phyloP scores from a whole-genome alignment of 2,113 vertebrate genomes.

The Lophochroa leadbeateri region DNA sequence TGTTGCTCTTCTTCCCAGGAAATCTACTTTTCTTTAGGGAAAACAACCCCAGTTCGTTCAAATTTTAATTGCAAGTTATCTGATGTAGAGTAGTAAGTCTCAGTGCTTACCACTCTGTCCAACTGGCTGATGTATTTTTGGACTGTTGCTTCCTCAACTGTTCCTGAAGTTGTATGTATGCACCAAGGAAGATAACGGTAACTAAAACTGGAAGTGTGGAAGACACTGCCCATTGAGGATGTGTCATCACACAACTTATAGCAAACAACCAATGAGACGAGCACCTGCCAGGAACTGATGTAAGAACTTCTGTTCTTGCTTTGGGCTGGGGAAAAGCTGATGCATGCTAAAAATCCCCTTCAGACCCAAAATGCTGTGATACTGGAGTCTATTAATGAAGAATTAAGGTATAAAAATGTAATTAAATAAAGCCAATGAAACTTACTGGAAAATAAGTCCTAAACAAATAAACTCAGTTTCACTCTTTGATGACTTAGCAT shows the following conservation, averaged over 20 bases:
- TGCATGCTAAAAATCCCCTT: not conserved
- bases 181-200: not conserved
- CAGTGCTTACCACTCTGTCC: not conserved
- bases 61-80: not conserved
- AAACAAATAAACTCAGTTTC: not conserved
- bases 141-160: not conserved
- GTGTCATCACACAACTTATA: not conserved
- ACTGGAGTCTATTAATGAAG: not conserved
- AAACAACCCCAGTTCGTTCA: not conserved
- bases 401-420: not conserved
- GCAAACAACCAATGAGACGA: not conserved
- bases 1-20: not conserved
- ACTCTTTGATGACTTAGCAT: not conserved
- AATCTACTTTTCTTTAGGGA: not conserved
- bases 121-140: not conserved
- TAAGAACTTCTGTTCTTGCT: not conserved
- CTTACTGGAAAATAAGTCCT: not conserved
- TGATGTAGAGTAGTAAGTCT: not conserved
- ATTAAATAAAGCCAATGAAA: not conserved
- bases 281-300: not conserved
- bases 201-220: not conserved
- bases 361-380: not conserved
- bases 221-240: not conserved
- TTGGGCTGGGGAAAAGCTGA: not conserved
- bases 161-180: not conserved